phyloP scores from a whole-genome alignment of 2,113 vertebrate species.

The Sphyrna mokarran region DNA sequence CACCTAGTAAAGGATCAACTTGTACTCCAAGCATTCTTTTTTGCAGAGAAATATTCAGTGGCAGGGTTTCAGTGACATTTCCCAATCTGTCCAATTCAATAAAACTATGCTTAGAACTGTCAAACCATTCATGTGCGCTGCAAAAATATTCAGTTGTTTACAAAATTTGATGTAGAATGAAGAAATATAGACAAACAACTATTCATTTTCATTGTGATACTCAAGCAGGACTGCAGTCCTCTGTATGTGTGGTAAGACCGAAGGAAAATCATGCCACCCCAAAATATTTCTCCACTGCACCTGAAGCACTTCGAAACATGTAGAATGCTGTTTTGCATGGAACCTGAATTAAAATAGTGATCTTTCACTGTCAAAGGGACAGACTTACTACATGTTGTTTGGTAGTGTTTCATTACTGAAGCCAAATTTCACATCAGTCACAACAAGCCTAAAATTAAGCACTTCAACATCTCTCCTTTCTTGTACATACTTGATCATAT shows the following conservation, averaged over 20 bases:
- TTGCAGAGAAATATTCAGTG: not conserved
- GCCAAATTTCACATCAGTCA: not conserved
- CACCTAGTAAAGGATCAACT: not conserved
- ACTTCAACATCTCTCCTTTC: not conserved
- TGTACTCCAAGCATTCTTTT: not conserved
- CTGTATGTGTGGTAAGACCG: not conserved
- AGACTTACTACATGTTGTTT: not conserved
- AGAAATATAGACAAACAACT: not conserved
- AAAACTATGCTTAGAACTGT: not conserved
- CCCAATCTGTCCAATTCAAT: not conserved
- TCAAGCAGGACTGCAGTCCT: not conserved
- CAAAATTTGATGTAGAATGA: not conserved
- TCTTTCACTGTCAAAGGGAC: not conserved
- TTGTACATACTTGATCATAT: constrained; percentile 70
- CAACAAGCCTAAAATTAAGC: not conserved
- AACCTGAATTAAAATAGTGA: not conserved
- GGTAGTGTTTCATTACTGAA: not conserved
- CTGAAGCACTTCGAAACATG: not conserved
- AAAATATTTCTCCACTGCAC: not conserved
- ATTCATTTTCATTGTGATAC: not conserved
- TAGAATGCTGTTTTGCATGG: not conserved
- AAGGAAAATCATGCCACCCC: not conserved
- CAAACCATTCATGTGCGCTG: too few species aligned
- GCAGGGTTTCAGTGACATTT: not conserved
- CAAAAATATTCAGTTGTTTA: not conserved